Conservation (phyloP, 2,797 vertebrate genomes). For the Megalops cyprinoides region DNA sequence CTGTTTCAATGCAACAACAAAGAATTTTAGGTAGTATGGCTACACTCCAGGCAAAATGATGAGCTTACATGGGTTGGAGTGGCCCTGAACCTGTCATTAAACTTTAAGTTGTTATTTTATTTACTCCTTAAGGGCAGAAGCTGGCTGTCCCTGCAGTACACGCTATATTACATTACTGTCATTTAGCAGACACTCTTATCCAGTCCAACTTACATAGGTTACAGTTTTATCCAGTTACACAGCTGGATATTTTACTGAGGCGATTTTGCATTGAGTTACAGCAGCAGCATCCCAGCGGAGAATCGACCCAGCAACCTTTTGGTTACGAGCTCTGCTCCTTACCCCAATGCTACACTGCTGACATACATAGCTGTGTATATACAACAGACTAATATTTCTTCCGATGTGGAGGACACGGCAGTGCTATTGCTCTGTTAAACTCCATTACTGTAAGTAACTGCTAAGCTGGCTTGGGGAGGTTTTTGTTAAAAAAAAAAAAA, state of each 20-base stretch:
- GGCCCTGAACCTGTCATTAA: too few relatives aligned
- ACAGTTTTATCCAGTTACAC: background rate
- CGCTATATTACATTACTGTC: too few relatives aligned
- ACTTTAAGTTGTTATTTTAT: too few relatives aligned
- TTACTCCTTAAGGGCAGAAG: too few relatives aligned
- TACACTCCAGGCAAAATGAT: too few relatives aligned
- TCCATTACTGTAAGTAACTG: too few relatives aligned
- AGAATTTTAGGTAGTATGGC: too few relatives aligned
- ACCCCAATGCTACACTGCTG: too few relatives aligned
- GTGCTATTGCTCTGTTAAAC: background rate
- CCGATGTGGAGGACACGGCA: background rate
- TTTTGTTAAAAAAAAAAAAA: constrained; percentile 18
- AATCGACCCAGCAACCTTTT: background rate
- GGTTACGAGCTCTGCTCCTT: background rate
- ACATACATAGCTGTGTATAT: background rate
- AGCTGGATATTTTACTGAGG: background rate
- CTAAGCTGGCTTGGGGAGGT: too few relatives aligned
- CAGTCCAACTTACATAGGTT: background rate
- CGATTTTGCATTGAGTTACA: background rate
- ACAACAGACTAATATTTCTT: background rate
- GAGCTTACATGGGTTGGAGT: too few relatives aligned
- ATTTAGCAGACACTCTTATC: background rate
- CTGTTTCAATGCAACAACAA: too few relatives aligned
- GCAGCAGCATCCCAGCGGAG: background rate
- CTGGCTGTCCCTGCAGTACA: too few relatives aligned